A percentile compares a stretch with the other conserved stretches of the same genome.
These are phyloP conservation scores for Microcaecilia unicolor DNA, from an alignment of 2,797 vertebrate species.

Conservation along the genomic window DNA sequence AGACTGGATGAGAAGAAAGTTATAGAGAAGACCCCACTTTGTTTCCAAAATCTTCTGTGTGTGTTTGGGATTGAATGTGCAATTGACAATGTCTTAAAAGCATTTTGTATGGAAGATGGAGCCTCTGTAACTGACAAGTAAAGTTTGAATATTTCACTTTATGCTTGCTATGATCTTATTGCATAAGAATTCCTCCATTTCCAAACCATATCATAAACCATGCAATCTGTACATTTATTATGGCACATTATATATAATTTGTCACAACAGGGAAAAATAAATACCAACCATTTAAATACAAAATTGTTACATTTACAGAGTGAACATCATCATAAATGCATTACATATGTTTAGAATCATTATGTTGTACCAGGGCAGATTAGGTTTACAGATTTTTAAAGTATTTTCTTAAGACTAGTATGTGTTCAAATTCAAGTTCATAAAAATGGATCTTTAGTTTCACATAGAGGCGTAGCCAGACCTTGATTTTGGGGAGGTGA, in stretches of 20 bases:
- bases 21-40: constrained; percentile 15
- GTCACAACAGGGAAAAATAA: constrained; percentile 78
- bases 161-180: constrained; percentile 58
- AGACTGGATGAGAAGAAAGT: constrained; percentile 22
- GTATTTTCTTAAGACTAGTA: constrained; percentile 31
- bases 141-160: too few relatives aligned
- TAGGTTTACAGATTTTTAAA: constrained; percentile 34
- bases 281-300: constrained; percentile 83
- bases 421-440: constrained; percentile 44
- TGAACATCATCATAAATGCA: constrained; percentile 55
- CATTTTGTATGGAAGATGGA: constrained; percentile 12
- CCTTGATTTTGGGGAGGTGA: too few relatives aligned
- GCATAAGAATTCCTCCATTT: constrained; percentile 67
- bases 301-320: constrained; percentile 57
- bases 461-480: too few relatives aligned
- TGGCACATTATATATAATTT: constrained; percentile 51
- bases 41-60: constrained; percentile 64
- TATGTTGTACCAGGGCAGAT: constrained; percentile 51
- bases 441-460: constrained; percentile 50
- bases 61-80: constrained; percentile 67
- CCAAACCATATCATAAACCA: constrained; percentile 52
- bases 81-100: constrained; percentile 61
- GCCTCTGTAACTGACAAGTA: neutral
- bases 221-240: constrained; percentile 52
- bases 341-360: constrained; percentile 45